Evolutionary conservation across 2,888 invertebrate species (phyloP), one percentile per base, ranked within the genome.

Genomic region (Drosophila putrida): DNA sequence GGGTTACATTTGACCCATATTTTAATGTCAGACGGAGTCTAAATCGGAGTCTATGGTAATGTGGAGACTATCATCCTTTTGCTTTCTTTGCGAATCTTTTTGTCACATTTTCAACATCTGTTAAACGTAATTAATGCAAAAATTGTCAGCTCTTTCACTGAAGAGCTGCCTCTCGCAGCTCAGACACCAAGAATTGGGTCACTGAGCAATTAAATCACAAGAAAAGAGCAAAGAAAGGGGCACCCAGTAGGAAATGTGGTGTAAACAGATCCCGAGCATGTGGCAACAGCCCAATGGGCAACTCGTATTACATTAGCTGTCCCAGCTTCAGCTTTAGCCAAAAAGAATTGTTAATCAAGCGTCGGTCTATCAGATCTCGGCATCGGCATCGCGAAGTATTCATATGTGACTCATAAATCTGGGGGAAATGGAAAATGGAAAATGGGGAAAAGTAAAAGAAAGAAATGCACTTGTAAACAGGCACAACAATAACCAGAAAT

Each of bases 401-500:
- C 44, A 43, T 49, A 33, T 47, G 61, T 71, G 69, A 78, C 75
- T 81, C 82, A 80, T 80, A 80, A 80, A 81, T 80, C 75, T 66
- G 68, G 31, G 36, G 11, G 31, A 60, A 60, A 50, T 62, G 60
- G 49, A 36, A 10, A 38, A 28, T 27, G 51, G 4, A 25, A 44
- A 54, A 43, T 44, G 13, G 43, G 41, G 11, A 33, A 54, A 54
- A 43, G 54, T 8, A 46, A 57, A 75, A 55, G 73, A 88, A 88
- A 59, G 82, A 66, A 87, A 80, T 67, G 63, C 71, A 80, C 78
- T 83, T 83, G 82, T 85, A 73, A 67, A 68, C 79, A 75, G 39
- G 25, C 46, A 53, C 60, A 59, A 41, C 31, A 64, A 71, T 15
- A 55, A 59, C 4, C 44, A 49, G 50, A 50, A 50, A 25, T 49